A percentile compares a stretch with the other conserved stretches of the same genome.
Conservation (phyloP, 2,797 vertebrate species). For the Lithobates pipiens region DNA sequence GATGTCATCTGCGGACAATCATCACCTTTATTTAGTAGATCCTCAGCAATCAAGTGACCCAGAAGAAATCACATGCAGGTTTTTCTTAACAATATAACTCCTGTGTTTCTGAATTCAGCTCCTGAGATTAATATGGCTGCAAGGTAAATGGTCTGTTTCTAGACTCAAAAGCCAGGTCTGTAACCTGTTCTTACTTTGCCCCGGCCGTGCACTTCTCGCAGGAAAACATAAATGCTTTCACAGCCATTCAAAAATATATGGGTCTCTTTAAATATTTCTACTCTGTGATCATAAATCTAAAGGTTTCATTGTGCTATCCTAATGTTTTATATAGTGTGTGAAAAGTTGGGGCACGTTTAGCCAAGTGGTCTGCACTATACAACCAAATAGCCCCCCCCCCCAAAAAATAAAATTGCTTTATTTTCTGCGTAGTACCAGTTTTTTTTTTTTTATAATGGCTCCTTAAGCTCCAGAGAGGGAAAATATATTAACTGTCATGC, state of each 20-base stretch:
- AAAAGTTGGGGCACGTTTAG: constrained; percentile 71
- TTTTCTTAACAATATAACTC: not conserved
- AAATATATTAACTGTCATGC: constrained; percentile 77
- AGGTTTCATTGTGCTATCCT: constrained; percentile 63
- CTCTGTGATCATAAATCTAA: constrained; percentile 74
- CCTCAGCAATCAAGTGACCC: not conserved
- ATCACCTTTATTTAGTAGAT: not conserved
- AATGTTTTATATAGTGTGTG: constrained; percentile 73
- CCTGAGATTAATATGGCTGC: not conserved
- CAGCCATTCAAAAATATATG: constrained; percentile 70
- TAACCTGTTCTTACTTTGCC: constrained; percentile 26
- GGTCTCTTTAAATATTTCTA: constrained; percentile 71
- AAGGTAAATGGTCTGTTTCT: constrained; percentile 29
- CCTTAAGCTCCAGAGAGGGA: constrained; percentile 71
- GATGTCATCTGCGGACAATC: not conserved
- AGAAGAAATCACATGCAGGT: not conserved
- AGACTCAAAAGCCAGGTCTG: constrained; percentile 20
- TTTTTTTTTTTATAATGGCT: constrained; percentile 71
- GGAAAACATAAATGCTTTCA: constrained; percentile 65
- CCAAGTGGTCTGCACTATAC: constrained; percentile 63
- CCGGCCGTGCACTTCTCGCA: constrained; percentile 39
- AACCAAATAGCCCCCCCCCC: constrained; percentile 71
- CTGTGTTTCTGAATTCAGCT: not conserved
- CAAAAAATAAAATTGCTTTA: constrained; percentile 69
- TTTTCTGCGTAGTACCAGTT: constrained; percentile 69